A percentile compares a stretch with the other conserved stretches of the same genome.
Conservation (phyloP, 64 coral and sea anemone genomes). For the Orbicella faveolata region DNA sequence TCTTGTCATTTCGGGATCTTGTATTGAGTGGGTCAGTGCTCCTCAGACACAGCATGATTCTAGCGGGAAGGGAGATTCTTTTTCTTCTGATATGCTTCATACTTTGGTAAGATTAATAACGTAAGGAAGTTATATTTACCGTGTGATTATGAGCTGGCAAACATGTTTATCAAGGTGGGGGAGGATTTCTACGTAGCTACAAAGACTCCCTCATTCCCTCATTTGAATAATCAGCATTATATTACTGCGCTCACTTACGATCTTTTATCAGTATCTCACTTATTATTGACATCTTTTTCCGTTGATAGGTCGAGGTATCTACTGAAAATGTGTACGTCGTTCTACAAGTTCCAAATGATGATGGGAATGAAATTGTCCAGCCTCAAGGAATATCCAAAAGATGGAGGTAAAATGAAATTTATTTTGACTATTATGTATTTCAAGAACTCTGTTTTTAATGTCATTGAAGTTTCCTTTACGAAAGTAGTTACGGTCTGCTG, state of each 20-base stretch:
- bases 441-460: neutral
- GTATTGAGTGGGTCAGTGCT: neutral
- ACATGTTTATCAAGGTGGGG: neutral
- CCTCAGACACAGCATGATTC: neutral
- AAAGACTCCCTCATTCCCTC: neutral
- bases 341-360: constrained; percentile 99
- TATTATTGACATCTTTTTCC: neutral
- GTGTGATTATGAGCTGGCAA: neutral
- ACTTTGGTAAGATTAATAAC: constrained; percentile 6
- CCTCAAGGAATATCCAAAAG: constrained; percentile 83
- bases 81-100: neutral
- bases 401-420: constrained; percentile 63
- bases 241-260: too few relatives aligned
- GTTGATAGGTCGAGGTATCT: constrained; percentile 85
- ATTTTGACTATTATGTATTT: neutral
- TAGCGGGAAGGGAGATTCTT: constrained; percentile 9
- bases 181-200: neutral
- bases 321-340: constrained; percentile 97
- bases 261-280: too few relatives aligned
- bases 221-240: neutral
- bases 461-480: neutral
- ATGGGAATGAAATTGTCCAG: constrained; percentile 92
- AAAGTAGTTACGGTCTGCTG: neutral
- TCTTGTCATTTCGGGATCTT: neutral
- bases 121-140: neutral